Evolutionary conservation across 2,888 invertebrate species (phyloP).

Genomic region (Acrocera orbiculus): DNA sequence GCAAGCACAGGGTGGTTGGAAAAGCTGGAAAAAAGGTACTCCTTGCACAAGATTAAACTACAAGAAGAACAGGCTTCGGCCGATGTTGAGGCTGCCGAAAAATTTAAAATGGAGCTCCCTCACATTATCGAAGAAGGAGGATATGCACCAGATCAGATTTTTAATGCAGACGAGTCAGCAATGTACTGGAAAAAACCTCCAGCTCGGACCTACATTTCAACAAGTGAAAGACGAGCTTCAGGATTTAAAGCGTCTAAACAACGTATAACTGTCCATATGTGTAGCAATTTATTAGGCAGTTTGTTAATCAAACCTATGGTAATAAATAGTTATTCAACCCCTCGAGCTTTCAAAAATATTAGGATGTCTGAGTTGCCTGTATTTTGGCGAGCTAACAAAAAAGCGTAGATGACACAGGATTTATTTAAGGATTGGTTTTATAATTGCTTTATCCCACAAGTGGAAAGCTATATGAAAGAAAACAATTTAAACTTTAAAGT

Average conservation of each 20-base stretch:
- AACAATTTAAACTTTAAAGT: conserved; percentile 1
- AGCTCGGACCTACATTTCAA: conserved; percentile 12
- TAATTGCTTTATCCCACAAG: neutral
- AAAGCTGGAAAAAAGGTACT: conserved; percentile 11
- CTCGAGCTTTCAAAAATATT: conserved; percentile 16
- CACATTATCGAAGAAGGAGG: too few relatives aligned
- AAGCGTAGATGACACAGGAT: neutral
- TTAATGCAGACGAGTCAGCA: conserved; percentile 11
- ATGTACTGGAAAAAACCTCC: conserved; percentile 14
- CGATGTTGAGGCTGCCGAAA: conserved; percentile 10
- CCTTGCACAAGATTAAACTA: conserved; percentile 12
- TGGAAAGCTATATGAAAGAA: neutral
- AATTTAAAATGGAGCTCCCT: too few relatives aligned
- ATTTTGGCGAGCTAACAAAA: neutral
- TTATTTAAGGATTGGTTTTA: neutral
- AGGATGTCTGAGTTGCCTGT: neutral
- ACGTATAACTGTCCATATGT: conserved; percentile 17
- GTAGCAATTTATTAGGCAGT: conserved; percentile 19
- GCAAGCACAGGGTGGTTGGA: conserved; percentile 14
- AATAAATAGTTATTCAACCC: conserved; percentile 20
- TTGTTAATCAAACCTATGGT: conserved; percentile 21
- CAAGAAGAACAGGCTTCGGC: conserved; percentile 11
- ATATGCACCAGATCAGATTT: too few relatives aligned
- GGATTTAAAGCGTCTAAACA: conserved; percentile 16
- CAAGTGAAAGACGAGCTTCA: conserved; percentile 12